Conservation (phyloP, 2,113 vertebrate species). For the Egretta garzetta region DNA sequence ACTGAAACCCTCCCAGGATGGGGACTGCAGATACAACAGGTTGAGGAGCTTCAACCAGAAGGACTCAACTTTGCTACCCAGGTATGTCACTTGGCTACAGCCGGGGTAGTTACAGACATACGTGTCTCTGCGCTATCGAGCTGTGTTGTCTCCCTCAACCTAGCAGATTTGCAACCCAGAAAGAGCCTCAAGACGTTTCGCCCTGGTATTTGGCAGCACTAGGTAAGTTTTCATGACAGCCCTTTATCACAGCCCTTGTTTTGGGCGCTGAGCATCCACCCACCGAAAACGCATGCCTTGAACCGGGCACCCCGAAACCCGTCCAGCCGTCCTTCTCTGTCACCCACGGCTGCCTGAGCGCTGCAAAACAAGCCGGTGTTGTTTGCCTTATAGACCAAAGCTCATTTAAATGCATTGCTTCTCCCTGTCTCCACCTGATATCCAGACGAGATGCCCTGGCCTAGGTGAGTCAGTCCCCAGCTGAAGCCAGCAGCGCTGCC, state of each 20-base stretch:
- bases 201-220: neutral
- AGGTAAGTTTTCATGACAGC: neutral
- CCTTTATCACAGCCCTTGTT: neutral
- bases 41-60: neutral
- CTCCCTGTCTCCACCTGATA: slow-evolving; percentile 37
- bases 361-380: neutral
- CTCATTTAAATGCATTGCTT: slow-evolving; percentile 15
- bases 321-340: neutral
- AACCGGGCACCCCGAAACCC: neutral
- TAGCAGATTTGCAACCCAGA: neutral
- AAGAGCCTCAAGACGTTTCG: neutral
- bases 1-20: neutral
- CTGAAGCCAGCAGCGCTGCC: neutral
- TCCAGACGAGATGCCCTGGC: slow-evolving; percentile 29
- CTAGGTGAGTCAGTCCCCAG: neutral
- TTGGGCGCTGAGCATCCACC: neutral
- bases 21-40: neutral
- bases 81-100: neutral
- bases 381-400: slow-evolving; percentile 5
- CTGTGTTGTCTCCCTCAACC: neutral
- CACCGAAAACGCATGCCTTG: accelerated
- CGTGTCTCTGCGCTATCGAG: neutral
- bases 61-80: neutral
- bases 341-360: neutral
- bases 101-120: neutral